phyloP scores from a whole-genome alignment of 2,888 invertebrate species.

The Leptothorax acervorum region DNA sequence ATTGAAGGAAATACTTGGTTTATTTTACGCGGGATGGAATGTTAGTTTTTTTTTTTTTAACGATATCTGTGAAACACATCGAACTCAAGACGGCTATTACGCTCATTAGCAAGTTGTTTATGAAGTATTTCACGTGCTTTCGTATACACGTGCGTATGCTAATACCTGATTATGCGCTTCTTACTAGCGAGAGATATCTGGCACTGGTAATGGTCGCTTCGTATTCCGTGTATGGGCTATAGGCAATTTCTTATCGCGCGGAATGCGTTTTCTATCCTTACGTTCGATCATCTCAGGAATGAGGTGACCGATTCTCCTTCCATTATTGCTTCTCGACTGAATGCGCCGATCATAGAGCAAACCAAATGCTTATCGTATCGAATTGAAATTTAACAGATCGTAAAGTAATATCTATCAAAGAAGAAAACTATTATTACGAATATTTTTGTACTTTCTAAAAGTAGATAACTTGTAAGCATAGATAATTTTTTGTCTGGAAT shows the following conservation, averaged over 20 bases:
- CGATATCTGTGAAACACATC: neutral
- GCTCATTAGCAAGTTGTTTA: conserved; percentile 24
- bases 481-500: neutral
- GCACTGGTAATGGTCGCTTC: neutral
- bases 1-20: conserved; percentile 3
- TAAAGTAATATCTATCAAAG: neutral
- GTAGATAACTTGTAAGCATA: neutral
- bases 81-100: neutral
- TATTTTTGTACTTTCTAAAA: conserved; percentile 1
- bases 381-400: neutral
- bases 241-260: conserved; percentile 5
- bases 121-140: neutral
- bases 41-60: neutral
- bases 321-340: neutral
- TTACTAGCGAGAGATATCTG: neutral
- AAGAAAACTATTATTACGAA: neutral
- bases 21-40: neutral
- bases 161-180: neutral
- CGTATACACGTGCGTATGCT: neutral
- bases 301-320: conserved; percentile 36
- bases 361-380: neutral
- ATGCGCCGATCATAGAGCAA: neutral
- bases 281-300: conserved; percentile 14
- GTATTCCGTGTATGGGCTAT: neutral
- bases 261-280: conserved; percentile 42